Evolutionary conservation across 2,797 vertebrate species (phyloP).

Genomic region (Siniperca obscura): DNA sequence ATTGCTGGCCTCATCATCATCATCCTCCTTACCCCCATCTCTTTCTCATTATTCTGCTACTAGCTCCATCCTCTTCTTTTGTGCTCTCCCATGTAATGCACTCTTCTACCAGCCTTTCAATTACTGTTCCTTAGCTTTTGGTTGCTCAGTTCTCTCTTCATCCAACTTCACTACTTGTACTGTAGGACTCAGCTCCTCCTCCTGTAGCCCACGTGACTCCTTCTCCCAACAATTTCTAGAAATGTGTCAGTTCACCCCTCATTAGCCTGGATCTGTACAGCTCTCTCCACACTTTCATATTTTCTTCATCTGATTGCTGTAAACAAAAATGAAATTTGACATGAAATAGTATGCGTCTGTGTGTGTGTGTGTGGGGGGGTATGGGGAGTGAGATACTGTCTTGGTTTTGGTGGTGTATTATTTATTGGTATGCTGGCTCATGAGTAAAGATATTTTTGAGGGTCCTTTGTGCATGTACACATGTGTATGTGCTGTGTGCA

Average conservation of each 20-base stretch:
- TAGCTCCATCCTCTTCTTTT: conserved; percentile 35
- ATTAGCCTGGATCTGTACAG: conserved; percentile 60
- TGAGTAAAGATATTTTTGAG: conserved; percentile 66
- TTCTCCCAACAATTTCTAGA: conserved; percentile 47
- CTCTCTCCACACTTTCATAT: conserved; percentile 51
- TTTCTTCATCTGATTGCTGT: conserved; percentile 69
- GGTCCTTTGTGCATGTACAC: conserved; percentile 34
- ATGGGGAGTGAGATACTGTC: conserved; percentile 58
- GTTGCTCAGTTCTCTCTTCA: conserved; percentile 12
- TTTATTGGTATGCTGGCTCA: conserved; percentile 64
- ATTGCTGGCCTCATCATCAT: conserved; percentile 70
- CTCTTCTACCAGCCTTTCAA: conserved; percentile 19
- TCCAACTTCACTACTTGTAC: conserved; percentile 15
- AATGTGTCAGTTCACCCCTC: conserved; percentile 57
- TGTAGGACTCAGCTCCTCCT: conserved; percentile 25
- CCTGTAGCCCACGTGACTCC: conserved; percentile 20
- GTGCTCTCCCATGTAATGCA: conserved; percentile 24
- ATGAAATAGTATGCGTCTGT: conserved; percentile 41
- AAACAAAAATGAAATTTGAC: conserved; percentile 75
- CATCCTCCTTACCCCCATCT: conserved; percentile 46
- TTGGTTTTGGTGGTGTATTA: conserved; percentile 71
- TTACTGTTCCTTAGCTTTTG: conserved; percentile 21
- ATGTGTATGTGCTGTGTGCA: conserved; percentile 32
- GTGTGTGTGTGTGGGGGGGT: conserved; percentile 8
- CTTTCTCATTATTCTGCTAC: conserved; percentile 59